Base-by-base conservation (phyloP, 2,797 vertebrate species). In the Bufotes viridis region DNA sequence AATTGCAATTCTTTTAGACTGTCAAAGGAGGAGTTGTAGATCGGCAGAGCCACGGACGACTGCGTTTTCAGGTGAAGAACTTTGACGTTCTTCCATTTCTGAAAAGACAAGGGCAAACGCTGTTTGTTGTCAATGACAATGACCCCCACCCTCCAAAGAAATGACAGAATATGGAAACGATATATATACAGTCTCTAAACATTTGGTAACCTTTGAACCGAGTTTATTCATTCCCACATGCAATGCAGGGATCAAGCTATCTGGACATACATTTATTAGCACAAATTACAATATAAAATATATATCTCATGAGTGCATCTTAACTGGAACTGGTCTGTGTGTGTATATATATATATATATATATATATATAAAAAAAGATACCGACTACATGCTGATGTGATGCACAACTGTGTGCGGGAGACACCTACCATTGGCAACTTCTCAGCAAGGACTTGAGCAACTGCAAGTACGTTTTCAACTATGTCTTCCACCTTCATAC, bases 51-150 rank as follows among this genome's bases (percentile, higher is more conserved):
- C 82, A 95, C 96, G 0, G 98, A 99, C 0, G 91, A 94, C 49
- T 94, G 92, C 7, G 96, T 98, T 94, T 99, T 99, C 74, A 99
- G 61, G 20, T 99, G 98, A 91, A 99, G 94, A 61, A 98, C 58
- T 92, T 99, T 99, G 4, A 99, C 93, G n/a, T 95, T 94, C 9
- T 93, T 94, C 93, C 96, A 97, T 84, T 96, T 96, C 97, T 99
- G 94, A n/a, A 90, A 42, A 57, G 9, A 78, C 24, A 82, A 55
- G 11, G 42, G 51, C 10, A 22, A 8, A 12, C 20, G 2, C 20
- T 76, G 42, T n/a, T 22, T 12, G 8, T 49, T 11, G 7, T 49
- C 2, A 10, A 8, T 3, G 9, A 10, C 17, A 18, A 8, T 4
- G 20, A 63, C 22, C 9, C 24, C 65, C 12, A 10, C 3, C 11